Base-by-base conservation (phyloP, 2,888 invertebrate species). In the Eucera pruinosa region DNA sequence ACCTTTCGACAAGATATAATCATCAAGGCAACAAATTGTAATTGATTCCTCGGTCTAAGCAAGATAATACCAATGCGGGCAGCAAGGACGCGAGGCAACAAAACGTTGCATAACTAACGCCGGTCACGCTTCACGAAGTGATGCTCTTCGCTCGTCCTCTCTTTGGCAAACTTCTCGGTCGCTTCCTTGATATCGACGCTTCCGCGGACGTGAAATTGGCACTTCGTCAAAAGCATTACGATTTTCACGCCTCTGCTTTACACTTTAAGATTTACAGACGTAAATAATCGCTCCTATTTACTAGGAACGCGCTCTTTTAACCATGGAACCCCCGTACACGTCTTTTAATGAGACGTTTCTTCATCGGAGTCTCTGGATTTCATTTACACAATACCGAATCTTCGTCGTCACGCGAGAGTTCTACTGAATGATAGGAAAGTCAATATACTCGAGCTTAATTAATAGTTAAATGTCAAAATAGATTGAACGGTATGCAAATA, bases 91-190 rank as follows among this genome's bases (percentile, higher is more conserved):
- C 84, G 82, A 82, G 80, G 87, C 87, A 89, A 88, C 89, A 84
- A 90, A 89, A 88, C 85, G 89, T 92, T 92, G 91, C 91, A 91
- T 91, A 92, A 92, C 89, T 85, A 89, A 89, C 82, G 78, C 85
- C 85, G 89, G 92, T 91, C 89, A 91, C 91, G 91, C 91, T 91
- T 86, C 87, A 86, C 79, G 82, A 88, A 89, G 73, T 83, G 85
- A 87, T 86, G 83, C 85, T 85, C 84, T 80, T 60, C 71, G 80
- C 78, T 78, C 75, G 83, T 83, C 77, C 82, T 82, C 83, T 61
- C 80, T 80, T 83, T 75, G 62, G 50, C 64, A 64, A 69, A 67
- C 66, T 47, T 78, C 62, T 60, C 58, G 57, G 27, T 33, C 43
- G 74, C 41, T 80, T 84, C 77, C 77, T 80, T 67, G 60, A 70